These are phyloP conservation scores for Dysidea cf. avara DNA, from an alignment of 37 sponge, comb jelly and placozoan genomes.

Conservation along the genomic window DNA sequence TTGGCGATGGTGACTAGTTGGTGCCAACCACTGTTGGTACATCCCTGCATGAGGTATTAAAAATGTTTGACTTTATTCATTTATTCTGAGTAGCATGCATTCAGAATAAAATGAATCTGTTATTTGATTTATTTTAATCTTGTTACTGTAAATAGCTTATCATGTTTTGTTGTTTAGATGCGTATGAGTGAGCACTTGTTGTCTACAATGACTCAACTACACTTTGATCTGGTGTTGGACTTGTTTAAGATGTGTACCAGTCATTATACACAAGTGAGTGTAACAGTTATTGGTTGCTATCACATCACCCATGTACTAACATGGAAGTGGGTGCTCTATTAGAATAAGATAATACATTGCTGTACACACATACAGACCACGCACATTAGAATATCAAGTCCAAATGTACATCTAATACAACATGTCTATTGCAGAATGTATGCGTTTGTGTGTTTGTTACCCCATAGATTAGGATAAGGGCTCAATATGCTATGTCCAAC, in stretches of 20 bases:
- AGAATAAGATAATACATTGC: no score
- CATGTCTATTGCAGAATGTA: not conserved
- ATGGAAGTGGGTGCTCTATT: no score
- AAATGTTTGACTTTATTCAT: no score
- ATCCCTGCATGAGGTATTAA: no score
- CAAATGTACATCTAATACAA: not conserved
- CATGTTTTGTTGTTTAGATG: constrained; percentile 14
- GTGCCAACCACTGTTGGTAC: no score
- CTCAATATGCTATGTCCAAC: constrained; percentile 34
- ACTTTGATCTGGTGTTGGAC: constrained; percentile 39
- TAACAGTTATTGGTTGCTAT: not conserved
- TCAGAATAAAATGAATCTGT: no score
- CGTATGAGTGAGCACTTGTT: constrained; percentile 38
- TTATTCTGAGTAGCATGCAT: no score
- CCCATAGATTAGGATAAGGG: constrained; percentile 58
- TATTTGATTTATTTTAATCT: no score
- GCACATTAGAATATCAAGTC: no score
- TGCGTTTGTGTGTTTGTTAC: not conserved
- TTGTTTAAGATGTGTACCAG: constrained; percentile 45
- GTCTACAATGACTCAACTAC: constrained; percentile 45
- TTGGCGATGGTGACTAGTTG: no score
- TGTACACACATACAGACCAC: no score
- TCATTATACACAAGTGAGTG: constrained; percentile 56
- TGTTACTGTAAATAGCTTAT: not conserved
- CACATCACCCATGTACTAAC: not conserved